phyloP scores from a whole-genome alignment of 2,888 invertebrate species.

The Helleia helle region DNA sequence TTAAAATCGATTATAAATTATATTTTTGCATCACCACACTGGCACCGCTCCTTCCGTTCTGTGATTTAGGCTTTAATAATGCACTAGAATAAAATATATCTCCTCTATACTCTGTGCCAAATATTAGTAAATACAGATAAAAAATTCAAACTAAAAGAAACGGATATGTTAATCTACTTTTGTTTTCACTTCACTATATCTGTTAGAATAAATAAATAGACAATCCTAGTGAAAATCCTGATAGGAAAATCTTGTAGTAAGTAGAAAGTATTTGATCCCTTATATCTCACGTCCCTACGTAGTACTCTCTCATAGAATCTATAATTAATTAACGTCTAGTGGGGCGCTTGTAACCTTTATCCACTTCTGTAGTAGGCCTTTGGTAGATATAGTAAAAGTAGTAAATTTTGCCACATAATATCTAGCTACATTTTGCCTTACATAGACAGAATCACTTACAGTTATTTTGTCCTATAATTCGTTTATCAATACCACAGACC shows the following conservation, averaged over 20 bases:
- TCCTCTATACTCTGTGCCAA: conserved; percentile 59
- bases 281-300: conserved; percentile 65
- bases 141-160: conserved; percentile 21
- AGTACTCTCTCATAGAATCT: conserved; percentile 44
- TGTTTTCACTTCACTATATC: conserved; percentile 16
- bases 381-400: no score
- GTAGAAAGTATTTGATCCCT: conserved; percentile 64
- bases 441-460: neutral
- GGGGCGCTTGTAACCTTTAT: conserved; percentile 21
- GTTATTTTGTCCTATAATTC: no score
- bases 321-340: conserved; percentile 35
- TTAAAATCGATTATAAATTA: conserved; percentile 34
- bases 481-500: no score
- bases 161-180: conserved; percentile 19
- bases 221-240: conserved; percentile 28
- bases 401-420: neutral
- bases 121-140: conserved; percentile 28
- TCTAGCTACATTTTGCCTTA: neutral
- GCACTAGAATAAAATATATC: conserved; percentile 41
- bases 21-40: conserved; percentile 62
- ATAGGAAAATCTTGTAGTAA: conserved; percentile 34
- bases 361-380: no score
- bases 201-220: conserved; percentile 31
- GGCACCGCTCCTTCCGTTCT: conserved; percentile 64
- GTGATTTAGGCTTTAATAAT: conserved; percentile 62